Evolutionary conservation across 2,888 invertebrate genomes (phyloP), one percentile per base, ranked within the genome.

Genomic region (Ochropacha duplaris): DNA sequence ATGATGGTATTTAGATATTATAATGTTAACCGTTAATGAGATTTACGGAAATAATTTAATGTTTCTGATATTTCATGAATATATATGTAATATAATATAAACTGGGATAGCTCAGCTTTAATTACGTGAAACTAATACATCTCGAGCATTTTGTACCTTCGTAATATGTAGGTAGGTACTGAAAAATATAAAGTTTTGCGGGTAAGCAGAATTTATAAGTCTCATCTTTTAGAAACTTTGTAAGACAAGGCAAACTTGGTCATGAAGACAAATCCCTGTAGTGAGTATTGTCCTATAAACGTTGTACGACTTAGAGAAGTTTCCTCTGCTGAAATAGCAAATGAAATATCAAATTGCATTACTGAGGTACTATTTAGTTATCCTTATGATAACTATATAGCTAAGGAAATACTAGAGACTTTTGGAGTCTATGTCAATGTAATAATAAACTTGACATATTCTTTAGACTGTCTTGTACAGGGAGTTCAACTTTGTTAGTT

Each of bases 261-360:
- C 57, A 61, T 59, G 61, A 65, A 59, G 66, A 64, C 61, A 64
- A 70, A 68, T 66, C 64, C 65, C 63, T 65, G 62, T 54, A 60
- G 65, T 57, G 60, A 59, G 51, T 28, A 54, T 54, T 56, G 58
- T 65, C 61, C 62, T 58, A 66, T 59, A 59, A 66, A 59, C 58
- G 62, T 54, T 52, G 56, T 60, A 52, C 51, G 55, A 39, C 50
- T 22, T 50, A n/a, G 16, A 16, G 2, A 36, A 36, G 12, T 34
- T 4, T 28, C 9, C 12, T 34, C 14, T 34, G 2, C 14, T 2
- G 34, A 14, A 14, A 5, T 12, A 12, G 34, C 14, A 5, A 28
- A 28, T 9, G 28, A 28, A 28, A 9, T 28, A 28, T 28, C 28
- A 28, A 9, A 28, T 8, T 12, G 31, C 31, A 12, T 31, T 31